A percentile compares a stretch with the other conserved stretches of the same genome.
Evolutionary conservation across 92 coral and sea anemone species (phyloP).

Genomic region (Phenganax stokvisi): DNA sequence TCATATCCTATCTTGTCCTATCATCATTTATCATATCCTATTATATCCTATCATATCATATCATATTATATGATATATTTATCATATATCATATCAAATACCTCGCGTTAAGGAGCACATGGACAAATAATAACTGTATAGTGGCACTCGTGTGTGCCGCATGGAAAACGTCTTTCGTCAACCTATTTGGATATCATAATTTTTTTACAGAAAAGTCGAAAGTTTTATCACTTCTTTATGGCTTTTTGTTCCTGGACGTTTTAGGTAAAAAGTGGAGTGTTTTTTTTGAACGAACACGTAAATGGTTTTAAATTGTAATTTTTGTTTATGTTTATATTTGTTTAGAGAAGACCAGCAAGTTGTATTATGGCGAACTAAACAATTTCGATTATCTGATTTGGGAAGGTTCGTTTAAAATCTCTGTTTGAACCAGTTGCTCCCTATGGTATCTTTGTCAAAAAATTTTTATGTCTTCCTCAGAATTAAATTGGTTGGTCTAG

Average conservation of each 20-base stretch:
- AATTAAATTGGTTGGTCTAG: slow-evolving; percentile 75
- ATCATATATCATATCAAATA: too few relatives aligned
- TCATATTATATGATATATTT: too few relatives aligned
- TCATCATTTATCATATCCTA: too few relatives aligned
- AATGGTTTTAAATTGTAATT: background rate
- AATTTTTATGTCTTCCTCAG: slow-evolving; percentile 19
- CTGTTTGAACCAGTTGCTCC: background rate
- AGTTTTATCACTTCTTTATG: slow-evolving; percentile 66
- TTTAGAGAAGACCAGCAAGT: slow-evolving; percentile 60
- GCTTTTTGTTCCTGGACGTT: slow-evolving; percentile 82
- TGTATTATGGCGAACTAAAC: slow-evolving; percentile 80
- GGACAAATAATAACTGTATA: background rate
- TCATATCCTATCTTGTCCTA: too few relatives aligned
- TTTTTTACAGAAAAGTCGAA: slow-evolving; percentile 54
- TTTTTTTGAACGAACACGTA: background rate
- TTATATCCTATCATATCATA: too few relatives aligned
- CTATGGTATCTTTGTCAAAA: background rate
- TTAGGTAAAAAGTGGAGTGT: slow-evolving; percentile 42
- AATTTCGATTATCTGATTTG: slow-evolving; percentile 71
- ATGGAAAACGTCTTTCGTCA: background rate
- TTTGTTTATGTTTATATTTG: background rate
- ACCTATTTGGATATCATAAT: background rate
- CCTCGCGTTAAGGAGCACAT: background rate
- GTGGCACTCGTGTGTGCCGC: too few relatives aligned
- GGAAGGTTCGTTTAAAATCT: slow-evolving; percentile 46